Evolutionary conservation across 1,140 invertebrate species (phyloP).

Genomic region (Drosophila eugracilis): DNA sequence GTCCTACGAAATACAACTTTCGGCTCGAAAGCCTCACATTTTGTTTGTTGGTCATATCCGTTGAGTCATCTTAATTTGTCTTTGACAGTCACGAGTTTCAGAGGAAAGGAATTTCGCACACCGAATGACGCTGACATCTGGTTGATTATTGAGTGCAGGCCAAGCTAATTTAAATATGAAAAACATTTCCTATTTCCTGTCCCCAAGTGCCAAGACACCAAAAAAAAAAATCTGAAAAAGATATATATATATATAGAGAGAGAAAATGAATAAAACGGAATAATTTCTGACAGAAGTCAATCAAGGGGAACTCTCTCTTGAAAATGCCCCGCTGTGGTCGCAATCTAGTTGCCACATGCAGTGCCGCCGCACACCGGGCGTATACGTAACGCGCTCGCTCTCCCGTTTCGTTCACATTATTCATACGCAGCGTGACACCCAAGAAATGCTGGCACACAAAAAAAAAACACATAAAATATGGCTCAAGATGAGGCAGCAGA

Average conservation of each 20-base stretch:
- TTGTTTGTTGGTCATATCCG: slow-evolving; percentile 22
- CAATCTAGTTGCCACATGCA: slow-evolving; percentile 54
- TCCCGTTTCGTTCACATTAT: slow-evolving; percentile 53
- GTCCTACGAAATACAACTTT: slow-evolving; percentile 14
- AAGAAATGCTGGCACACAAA: slow-evolving; percentile 33
- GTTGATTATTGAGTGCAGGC: slow-evolving; percentile 24
- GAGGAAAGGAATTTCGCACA: slow-evolving; percentile 43
- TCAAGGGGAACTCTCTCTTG: slow-evolving; percentile 43
- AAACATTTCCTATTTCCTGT: slow-evolving; percentile 82
- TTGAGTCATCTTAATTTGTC: slow-evolving; percentile 44
- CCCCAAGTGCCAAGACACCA: slow-evolving; percentile 39
- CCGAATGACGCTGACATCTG: slow-evolving; percentile 22
- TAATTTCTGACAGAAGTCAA: slow-evolving; percentile 62
- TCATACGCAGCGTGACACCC: slow-evolving; percentile 79
- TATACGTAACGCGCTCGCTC: slow-evolving; percentile 58
- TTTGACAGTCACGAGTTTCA: slow-evolving; percentile 43
- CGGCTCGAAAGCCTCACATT: slow-evolving; percentile 28
- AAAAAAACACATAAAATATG: slow-evolving; percentile 33
- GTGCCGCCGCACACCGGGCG: slow-evolving; percentile 43
- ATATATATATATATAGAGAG: not conserved
- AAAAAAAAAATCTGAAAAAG: not conserved
- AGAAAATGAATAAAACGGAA: slow-evolving; percentile 34
- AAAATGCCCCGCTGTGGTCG: slow-evolving; percentile 9
- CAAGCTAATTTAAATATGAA: slow-evolving; percentile 78
- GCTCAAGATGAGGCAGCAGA: slow-evolving; percentile 24